Base-by-base conservation (phyloP, 2,888 invertebrate genomes). In the Sesia bembeciformis region DNA sequence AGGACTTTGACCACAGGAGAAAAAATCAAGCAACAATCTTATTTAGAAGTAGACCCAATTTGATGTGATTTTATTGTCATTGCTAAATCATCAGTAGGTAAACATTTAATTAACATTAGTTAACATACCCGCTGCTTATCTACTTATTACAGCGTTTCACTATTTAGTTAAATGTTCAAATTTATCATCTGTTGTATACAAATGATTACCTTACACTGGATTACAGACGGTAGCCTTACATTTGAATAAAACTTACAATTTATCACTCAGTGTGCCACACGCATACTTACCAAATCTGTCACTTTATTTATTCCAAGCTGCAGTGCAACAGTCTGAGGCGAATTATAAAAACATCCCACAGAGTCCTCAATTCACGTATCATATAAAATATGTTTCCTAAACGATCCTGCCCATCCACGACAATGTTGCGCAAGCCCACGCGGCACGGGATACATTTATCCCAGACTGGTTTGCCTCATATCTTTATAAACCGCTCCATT, bases 361-460 rank as follows among this genome's bases (percentile, higher is more conserved):
- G 53, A 50, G 52, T 57, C 56, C 52, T 52, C 50, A 62, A 62
- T 64, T 61, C 61, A 58, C 58, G 53, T 65, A 66, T 63, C 60
- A 57, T 59, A 54, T 66, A 61, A 64, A 61, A 63, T 65, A 66
- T 65, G 60, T 64, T 60, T 66, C 58, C 58, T 58, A 58, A 64
- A 62, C 54, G 57, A 56, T 39, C 42, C 50, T 56, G 56, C 56
- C 61, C 58, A 53, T 52, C 57, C 54, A 59, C 64, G 63, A 58
- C 66, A 66, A 58, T 60, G 62, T 67, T 58, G 59, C 59, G 51
- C 39, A 51, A 52, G 40, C 52, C 40, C 49, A 43, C 52, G 52
- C 52, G 39, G 38, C 50, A 46, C 23, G n/a, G 4, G 23, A 46
- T n/a, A 46, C 7, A 46, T 46, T 46, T 46, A 46, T 8, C 43